These are phyloP conservation scores for Nerophis lumbriciformis DNA, from an alignment of 2,113 vertebrate genomes.

Conservation along the genomic window DNA sequence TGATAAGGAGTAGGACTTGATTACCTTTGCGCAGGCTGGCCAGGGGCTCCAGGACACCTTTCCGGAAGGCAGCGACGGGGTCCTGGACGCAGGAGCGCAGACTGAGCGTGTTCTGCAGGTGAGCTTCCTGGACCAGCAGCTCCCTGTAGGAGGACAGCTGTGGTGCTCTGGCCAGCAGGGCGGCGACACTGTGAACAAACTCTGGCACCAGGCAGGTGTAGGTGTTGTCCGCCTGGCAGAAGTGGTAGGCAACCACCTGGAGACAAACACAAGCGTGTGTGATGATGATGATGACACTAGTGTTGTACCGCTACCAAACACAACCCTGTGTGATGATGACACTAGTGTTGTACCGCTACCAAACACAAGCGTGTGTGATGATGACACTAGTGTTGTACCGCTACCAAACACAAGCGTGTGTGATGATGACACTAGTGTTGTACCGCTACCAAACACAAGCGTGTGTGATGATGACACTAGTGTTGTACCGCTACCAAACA, in stretches of 20 bases:
- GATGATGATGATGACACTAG: too few relatives aligned
- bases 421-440: too few relatives aligned
- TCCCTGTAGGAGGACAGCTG: slow-evolving; percentile 83
- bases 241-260: slow-evolving; percentile 95
- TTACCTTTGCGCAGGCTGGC: slow-evolving; percentile 82
- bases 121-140: slow-evolving; percentile 83
- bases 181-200: slow-evolving; percentile 92
- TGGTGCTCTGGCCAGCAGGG: slow-evolving; percentile 84
- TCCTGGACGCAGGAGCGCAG: slow-evolving; percentile 94
- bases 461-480: too few relatives aligned
- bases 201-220: slow-evolving; percentile 97
- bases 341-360: too few relatives aligned
- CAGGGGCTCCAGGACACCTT: slow-evolving; percentile 88
- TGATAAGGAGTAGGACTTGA: slow-evolving; percentile 29
- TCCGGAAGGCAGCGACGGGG: slow-evolving; percentile 82
- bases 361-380: neutral
- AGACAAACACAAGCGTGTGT: neutral
- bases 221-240: slow-evolving; percentile 97
- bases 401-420: neutral
- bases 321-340: neutral
- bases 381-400: too few relatives aligned
- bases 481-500: neutral
- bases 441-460: neutral
- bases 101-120: slow-evolving; percentile 88
- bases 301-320: neutral